Evolutionary conservation across 2,797 vertebrate species (phyloP).

Genomic region (Hoplostethus atlanticus): DNA sequence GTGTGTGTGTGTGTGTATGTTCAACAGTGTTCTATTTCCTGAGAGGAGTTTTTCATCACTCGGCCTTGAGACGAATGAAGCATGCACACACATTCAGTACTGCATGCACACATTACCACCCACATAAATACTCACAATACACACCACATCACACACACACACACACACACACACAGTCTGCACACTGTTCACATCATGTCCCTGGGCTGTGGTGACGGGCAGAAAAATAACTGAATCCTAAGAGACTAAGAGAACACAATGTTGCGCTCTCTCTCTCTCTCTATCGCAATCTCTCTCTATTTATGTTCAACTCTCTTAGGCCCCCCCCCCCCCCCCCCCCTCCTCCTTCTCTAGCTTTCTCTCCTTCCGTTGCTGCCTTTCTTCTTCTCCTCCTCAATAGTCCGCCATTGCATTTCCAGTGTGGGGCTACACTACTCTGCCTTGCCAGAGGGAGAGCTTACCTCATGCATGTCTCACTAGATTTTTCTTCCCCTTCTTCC

Average conservation of each 20-base stretch:
- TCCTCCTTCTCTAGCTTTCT: conserved; percentile 5
- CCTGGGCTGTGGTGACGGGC: conserved; percentile 68
- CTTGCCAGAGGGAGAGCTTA: conserved; percentile 78
- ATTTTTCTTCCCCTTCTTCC: conserved; percentile 35
- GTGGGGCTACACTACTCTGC: conserved; percentile 49
- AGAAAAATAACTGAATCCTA: conserved; percentile 63
- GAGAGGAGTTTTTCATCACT: conserved; percentile 71
- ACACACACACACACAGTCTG: conserved; percentile 28
- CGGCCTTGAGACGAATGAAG: conserved; percentile 78
- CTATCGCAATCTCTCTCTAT: background rate
- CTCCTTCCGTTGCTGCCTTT: conserved; percentile 24
- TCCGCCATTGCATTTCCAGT: conserved; percentile 54
- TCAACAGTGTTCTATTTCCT: conserved; percentile 56
- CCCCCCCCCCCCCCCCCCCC: background rate
- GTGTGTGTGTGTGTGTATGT: conserved; percentile 34
- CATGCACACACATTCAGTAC: conserved; percentile 63
- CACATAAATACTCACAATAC: conserved; percentile 58
- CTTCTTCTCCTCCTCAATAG: conserved; percentile 53
- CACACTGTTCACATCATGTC: conserved; percentile 64
- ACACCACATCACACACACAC: conserved; percentile 42
- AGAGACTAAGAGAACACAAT: conserved; percentile 56
- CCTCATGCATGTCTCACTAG: conserved; percentile 71
- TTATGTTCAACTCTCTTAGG: conserved; percentile 30
- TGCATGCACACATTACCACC: conserved; percentile 59
- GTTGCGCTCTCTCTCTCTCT: conserved; percentile 26